A percentile compares a stretch with the other conserved stretches of the same genome.
phyloP scores from a whole-genome alignment of 2,797 vertebrate species.

The Crenichthys baileyi region DNA sequence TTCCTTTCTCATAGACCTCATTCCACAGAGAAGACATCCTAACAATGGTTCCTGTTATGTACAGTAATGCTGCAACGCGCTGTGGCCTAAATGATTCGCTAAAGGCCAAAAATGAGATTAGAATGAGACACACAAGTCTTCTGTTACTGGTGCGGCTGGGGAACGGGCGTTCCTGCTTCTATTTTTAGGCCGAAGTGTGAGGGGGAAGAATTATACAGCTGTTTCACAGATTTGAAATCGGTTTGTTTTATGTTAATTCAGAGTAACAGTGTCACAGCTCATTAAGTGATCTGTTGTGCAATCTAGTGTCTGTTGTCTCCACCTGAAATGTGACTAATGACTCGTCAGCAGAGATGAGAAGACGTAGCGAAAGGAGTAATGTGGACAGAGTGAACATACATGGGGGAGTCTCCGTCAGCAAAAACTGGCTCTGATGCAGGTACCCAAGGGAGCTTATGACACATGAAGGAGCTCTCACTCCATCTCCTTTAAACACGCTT shows the following conservation, averaged over 20 bases:
- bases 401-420: conserved; percentile 60
- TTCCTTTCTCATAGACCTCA: conserved; percentile 53
- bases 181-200: conserved; percentile 59
- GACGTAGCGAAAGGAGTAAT: conserved; percentile 38
- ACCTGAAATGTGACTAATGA: conserved; percentile 50
- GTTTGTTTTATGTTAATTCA: conserved; percentile 19
- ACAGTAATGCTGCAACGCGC: not conserved
- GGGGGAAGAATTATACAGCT: conserved; percentile 53
- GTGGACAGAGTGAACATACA: conserved; percentile 18
- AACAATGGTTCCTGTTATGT: conserved; percentile 8
- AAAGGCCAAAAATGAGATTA: not conserved
- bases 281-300: conserved; percentile 31
- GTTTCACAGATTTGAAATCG: conserved; percentile 32
- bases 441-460: conserved; percentile 53
- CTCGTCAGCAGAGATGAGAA: conserved; percentile 26
- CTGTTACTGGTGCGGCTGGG: conserved; percentile 34
- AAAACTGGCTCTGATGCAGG: conserved; percentile 54
- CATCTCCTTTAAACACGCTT: conserved; percentile 18
- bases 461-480: conserved; percentile 36
- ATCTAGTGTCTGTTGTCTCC: conserved; percentile 34
- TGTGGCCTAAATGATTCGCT: not conserved
- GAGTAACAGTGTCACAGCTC: not conserved
- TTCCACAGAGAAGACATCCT: conserved; percentile 45
- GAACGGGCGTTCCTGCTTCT: conserved; percentile 37
- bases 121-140: conserved; percentile 11